These are phyloP conservation scores for Ruditapes philippinarum DNA, from an alignment of 1,140 invertebrate species.

Conservation along the genomic window DNA sequence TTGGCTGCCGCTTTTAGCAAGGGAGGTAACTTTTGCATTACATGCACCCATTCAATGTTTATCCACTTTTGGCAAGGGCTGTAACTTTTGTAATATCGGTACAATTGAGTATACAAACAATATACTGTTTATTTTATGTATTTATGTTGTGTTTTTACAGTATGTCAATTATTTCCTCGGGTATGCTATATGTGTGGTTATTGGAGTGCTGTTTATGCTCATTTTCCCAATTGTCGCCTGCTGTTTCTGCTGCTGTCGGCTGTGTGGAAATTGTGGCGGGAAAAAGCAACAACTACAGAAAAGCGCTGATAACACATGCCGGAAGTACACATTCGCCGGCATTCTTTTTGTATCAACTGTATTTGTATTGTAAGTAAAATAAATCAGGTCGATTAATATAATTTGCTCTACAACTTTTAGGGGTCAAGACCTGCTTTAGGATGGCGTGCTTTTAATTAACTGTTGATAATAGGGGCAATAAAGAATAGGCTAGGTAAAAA, in stretches of 20 bases:
- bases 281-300: constrained; percentile 88
- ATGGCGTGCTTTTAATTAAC: no score
- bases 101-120: no score
- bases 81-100: no score
- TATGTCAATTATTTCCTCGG: constrained; percentile 77
- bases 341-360: constrained; percentile 90
- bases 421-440: no score
- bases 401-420: no score
- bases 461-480: no score
- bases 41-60: no score
- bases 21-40: no score
- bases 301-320: constrained; percentile 86
- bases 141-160: constrained; percentile 73
- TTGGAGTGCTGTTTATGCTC: constrained; percentile 89
- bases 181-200: constrained; percentile 87
- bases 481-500: no score
- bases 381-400: no score
- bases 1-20: no score
- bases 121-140: not conserved
- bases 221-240: constrained; percentile 90
- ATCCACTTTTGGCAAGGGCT: no score
- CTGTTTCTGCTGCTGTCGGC: constrained; percentile 94
- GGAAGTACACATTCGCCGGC: constrained; percentile 91
- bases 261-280: constrained; percentile 91
- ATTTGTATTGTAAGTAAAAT: constrained; percentile 91